Percentiles rank a stretch among this genome's conserved stretches.
These are phyloP conservation scores for Heterocephalus glaber DNA, from an alignment of 2,113 vertebrate genomes.

Conservation along the genomic window DNA sequence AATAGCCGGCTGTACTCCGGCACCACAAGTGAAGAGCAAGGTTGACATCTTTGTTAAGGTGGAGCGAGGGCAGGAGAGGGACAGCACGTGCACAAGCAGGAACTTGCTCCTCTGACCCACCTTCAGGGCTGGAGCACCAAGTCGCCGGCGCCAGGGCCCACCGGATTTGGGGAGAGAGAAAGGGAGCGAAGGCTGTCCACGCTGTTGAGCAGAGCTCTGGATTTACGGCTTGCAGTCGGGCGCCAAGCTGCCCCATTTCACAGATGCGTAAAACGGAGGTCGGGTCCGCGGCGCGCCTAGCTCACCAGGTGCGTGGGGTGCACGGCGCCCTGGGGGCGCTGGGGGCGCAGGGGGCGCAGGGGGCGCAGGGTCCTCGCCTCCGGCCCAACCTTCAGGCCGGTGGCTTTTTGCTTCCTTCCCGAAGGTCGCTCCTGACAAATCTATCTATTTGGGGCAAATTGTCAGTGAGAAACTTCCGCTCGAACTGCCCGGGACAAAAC, in stretches of 20 bases:
- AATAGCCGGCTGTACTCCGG: slow-evolving; percentile 64
- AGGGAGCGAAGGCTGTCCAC: background rate
- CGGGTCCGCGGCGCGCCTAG: background rate
- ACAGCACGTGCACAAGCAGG: slow-evolving; percentile 20
- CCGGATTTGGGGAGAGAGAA: background rate
- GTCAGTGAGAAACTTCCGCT: slow-evolving; percentile 99
- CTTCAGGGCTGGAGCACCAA: background rate
- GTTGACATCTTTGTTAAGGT: slow-evolving; percentile 74
- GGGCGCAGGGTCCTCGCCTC: background rate
- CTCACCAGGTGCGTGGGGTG: background rate
- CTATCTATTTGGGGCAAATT: slow-evolving; percentile 99
- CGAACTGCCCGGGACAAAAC: slow-evolving; percentile 99
- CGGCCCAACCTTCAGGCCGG: slow-evolving; percentile 73
- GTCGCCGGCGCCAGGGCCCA: background rate
- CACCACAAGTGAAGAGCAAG: slow-evolving; percentile 73
- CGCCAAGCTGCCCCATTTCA: slow-evolving; percentile 38
- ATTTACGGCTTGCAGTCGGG: background rate
- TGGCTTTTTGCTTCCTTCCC: slow-evolving; percentile 88
- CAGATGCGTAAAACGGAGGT: slow-evolving; percentile 54
- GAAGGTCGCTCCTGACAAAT: slow-evolving; percentile 98
- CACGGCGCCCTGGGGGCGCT: background rate
- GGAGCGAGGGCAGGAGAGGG: slow-evolving; percentile 43
- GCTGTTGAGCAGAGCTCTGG: background rate
- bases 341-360: background rate
- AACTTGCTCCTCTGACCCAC: background rate